These are phyloP conservation scores for Tyrannus savana DNA, from an alignment of 2,113 vertebrate species.

Conservation along the genomic window DNA sequence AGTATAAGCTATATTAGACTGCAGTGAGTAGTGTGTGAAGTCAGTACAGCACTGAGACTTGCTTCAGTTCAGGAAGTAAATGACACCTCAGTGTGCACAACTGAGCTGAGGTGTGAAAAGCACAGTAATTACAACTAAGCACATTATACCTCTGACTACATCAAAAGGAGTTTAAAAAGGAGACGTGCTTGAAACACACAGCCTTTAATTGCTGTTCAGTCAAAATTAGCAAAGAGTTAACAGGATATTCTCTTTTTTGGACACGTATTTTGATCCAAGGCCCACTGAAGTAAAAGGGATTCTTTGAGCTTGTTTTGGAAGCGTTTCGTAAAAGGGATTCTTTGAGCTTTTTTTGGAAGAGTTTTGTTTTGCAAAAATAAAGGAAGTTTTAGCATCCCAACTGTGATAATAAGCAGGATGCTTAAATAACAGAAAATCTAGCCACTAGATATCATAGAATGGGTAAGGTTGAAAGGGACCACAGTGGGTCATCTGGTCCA, in stretches of 20 bases:
- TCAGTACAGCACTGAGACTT: not conserved
- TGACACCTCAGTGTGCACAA: not conserved
- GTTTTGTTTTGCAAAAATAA: not conserved
- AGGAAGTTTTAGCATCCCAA: not conserved
- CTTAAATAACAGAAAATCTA: not conserved
- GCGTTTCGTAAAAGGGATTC: not conserved
- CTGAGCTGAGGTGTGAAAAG: not conserved
- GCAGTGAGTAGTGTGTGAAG: not conserved
- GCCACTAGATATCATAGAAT: not conserved
- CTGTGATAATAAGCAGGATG: not conserved
- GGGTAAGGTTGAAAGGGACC: not conserved
- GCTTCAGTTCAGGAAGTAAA: not conserved
- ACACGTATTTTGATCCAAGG: not conserved
- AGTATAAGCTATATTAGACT: not conserved
- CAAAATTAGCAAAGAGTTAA: not conserved
- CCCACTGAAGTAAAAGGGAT: not conserved
- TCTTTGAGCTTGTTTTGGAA: not conserved
- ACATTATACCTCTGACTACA: not conserved
- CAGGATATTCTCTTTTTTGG: not conserved
- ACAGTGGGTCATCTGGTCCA: not conserved
- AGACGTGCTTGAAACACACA: not conserved
- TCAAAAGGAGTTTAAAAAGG: not conserved
- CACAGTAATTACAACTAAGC: not conserved
- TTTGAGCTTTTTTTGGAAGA: not conserved
- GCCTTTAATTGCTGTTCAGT: not conserved